A percentile compares a stretch with the other conserved stretches of the same genome.
phyloP scores from a whole-genome alignment of 1,140 invertebrate genomes.

The Euwallacea fornicatus region DNA sequence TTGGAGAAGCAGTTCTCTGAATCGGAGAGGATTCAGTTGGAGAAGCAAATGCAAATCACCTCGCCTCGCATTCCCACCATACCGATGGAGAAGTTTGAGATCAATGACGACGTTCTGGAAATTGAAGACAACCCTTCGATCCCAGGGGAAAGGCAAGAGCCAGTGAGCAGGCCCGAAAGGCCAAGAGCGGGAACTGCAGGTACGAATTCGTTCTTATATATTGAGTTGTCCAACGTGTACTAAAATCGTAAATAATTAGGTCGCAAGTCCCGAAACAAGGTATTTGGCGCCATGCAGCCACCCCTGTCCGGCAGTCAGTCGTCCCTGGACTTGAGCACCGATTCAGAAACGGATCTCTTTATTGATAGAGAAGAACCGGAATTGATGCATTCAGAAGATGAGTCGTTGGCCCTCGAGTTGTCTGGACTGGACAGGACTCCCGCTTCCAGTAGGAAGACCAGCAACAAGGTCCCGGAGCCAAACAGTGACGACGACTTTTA shows the following conservation, averaged over 20 bases:
- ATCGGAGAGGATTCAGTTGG: slow-evolving; percentile 61
- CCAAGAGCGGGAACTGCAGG: slow-evolving; percentile 48
- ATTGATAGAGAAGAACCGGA: slow-evolving; percentile 53
- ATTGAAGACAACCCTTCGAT: slow-evolving; percentile 21
- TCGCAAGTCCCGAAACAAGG: slow-evolving; percentile 38
- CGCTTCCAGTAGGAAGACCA: slow-evolving; percentile 40
- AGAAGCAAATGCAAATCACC: slow-evolving; percentile 47
- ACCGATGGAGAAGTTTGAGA: slow-evolving; percentile 45
- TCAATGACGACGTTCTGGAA: slow-evolving; percentile 39
- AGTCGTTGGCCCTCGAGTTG: slow-evolving; percentile 50
- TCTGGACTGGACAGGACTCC: slow-evolving; percentile 44
- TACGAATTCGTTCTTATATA: slow-evolving; percentile 7
- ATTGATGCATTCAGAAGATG: slow-evolving; percentile 51
- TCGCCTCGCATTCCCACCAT: slow-evolving; percentile 46
- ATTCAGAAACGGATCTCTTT: slow-evolving; percentile 51
- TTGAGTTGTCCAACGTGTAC: not conserved
- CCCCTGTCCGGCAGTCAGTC: slow-evolving; percentile 45
- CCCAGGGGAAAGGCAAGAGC: slow-evolving; percentile 34
- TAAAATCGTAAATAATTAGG: slow-evolving; percentile 30
- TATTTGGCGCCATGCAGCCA: slow-evolving; percentile 48
- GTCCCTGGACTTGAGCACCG: slow-evolving; percentile 47
- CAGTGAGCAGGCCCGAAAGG: slow-evolving; percentile 45
- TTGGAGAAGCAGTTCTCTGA: slow-evolving; percentile 74
- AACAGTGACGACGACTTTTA: slow-evolving; percentile 53
- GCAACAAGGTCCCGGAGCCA: slow-evolving; percentile 42